Conservation (phyloP, 1,140 invertebrate genomes). For the Drosophila gunungcola region DNA sequence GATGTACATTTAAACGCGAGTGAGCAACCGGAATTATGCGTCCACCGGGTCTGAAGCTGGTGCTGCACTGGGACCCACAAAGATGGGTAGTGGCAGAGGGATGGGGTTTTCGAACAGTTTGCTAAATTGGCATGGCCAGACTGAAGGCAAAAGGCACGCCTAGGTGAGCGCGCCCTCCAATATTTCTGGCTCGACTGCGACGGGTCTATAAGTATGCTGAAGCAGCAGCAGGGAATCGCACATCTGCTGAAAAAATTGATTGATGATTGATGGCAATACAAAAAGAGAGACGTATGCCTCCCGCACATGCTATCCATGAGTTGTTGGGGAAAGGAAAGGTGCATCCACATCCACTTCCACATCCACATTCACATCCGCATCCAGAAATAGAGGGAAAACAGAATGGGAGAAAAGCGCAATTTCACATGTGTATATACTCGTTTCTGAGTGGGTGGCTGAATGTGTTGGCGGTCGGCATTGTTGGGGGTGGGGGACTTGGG, state of each 20-base stretch:
- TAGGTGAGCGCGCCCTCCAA: constrained; percentile 36
- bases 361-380: not conserved
- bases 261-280: constrained; percentile 39
- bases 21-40: constrained; percentile 75
- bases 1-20: constrained; percentile 75
- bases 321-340: not conserved
- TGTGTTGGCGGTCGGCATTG: constrained; percentile 14
- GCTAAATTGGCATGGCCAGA: constrained; percentile 71
- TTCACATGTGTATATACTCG: constrained; percentile 55
- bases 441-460: constrained; percentile 17
- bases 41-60: constrained; percentile 33
- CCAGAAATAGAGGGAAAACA: constrained; percentile 2
- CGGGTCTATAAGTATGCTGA: constrained; percentile 68
- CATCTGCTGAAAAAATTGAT: constrained; percentile 78
- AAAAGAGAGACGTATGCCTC: constrained; percentile 33
- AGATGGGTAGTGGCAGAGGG: constrained; percentile 9
- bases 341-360: constrained; percentile 8
- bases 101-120: constrained; percentile 58
- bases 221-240: constrained; percentile 27
- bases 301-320: constrained; percentile 10
- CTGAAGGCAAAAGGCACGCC: constrained; percentile 59
- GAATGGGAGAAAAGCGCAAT: constrained; percentile 61
- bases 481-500: constrained; percentile 3
- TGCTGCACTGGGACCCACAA: constrained; percentile 11
- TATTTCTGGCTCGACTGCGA: constrained; percentile 37